Evolutionary conservation across 2,797 vertebrate genomes (phyloP).

Genomic region (Tauraco hartlaubi): DNA sequence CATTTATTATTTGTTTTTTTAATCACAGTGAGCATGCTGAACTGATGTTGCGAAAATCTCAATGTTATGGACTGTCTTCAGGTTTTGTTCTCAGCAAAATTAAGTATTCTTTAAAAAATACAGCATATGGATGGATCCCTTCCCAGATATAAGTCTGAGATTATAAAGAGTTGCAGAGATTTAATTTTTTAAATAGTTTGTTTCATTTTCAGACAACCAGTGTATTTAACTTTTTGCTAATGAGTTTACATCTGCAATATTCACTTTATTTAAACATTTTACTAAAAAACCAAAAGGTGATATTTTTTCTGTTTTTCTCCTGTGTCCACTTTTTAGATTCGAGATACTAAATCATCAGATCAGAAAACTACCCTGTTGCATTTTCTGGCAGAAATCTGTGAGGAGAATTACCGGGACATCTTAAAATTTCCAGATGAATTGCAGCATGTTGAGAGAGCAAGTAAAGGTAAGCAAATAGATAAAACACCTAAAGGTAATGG

Average conservation of each 20-base stretch:
- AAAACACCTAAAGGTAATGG: neutral
- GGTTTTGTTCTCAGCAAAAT: neutral
- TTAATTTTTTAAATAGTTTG: fast-evolving
- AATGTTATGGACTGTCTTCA: neutral
- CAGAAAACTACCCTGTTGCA: slow-evolving; percentile 93
- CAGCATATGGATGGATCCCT: too few species aligned
- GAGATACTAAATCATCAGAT: slow-evolving; percentile 94
- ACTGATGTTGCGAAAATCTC: neutral
- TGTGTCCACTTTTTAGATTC: slow-evolving; percentile 81
- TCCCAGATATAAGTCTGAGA: neutral
- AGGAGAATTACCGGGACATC: slow-evolving; percentile 88
- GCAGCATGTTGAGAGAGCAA: slow-evolving; percentile 92
- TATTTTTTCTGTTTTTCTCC: neutral
- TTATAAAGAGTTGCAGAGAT: neutral
- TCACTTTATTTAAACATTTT: neutral
- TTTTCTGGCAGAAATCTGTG: slow-evolving; percentile 94
- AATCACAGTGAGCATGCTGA: neutral
- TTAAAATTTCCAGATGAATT: slow-evolving; percentile 95
- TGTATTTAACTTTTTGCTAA: neutral
- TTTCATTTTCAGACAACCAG: neutral
- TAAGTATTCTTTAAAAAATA: neutral
- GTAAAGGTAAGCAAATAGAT: slow-evolving; percentile 87
- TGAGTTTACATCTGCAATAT: neutral
- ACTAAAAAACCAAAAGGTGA: neutral
- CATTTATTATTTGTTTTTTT: neutral